A percentile compares a stretch with the other conserved stretches of the same genome.
phyloP scores from a whole-genome alignment of 2,888 invertebrate genomes.

The Rhagonycha fulva region DNA sequence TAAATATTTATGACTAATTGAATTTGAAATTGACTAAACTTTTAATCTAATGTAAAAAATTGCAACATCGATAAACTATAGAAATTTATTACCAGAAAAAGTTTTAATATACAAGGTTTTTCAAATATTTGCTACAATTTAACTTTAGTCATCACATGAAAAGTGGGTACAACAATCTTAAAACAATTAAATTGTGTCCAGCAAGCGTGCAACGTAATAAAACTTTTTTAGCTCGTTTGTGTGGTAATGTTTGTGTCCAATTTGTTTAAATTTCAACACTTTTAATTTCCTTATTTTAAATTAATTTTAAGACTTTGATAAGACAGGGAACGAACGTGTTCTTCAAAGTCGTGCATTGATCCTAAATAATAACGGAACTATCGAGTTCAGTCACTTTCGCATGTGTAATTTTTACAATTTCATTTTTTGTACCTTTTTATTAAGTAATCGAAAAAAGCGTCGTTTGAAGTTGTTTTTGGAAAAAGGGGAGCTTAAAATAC shows the following conservation, averaged over 20 bases:
- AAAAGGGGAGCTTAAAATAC: neutral
- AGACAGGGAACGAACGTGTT: neutral
- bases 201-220: neutral
- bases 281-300: neutral
- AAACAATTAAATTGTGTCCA: neutral
- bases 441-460: neutral
- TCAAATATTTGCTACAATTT: neutral
- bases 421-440: neutral
- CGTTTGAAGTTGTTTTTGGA: neutral
- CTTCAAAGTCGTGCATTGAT: neutral
- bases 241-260: neutral
- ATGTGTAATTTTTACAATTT: neutral
- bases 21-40: neutral
- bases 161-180: neutral
- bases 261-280: neutral
- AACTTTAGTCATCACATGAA: neutral
- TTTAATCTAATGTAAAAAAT: neutral
- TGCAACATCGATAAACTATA: neutral
- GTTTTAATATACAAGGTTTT: neutral
- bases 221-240: neutral
- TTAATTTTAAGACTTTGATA: neutral
- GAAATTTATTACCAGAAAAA: neutral
- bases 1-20: neutral
- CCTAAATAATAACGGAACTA: slow-evolving; percentile 1
- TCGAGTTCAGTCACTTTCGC: neutral